Percentiles rank a stretch among this genome's conserved stretches.
Evolutionary conservation across 1,140 invertebrate genomes (phyloP).

Genomic region (Drosophila bocqueti): DNA sequence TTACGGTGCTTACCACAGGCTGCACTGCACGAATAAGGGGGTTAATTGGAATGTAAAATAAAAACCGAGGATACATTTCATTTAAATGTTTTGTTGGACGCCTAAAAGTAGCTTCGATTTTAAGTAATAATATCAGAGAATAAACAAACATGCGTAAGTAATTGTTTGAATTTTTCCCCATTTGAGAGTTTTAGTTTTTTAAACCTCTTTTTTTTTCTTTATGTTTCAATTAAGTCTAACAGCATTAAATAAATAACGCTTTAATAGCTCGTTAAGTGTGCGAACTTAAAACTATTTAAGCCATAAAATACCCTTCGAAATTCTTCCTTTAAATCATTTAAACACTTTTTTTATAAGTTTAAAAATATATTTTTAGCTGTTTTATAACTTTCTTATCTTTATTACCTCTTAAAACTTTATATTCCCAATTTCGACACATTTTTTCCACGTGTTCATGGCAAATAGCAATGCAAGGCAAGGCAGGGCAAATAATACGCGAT

Average conservation of each 20-base stretch:
- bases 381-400: neutral
- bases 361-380: neutral
- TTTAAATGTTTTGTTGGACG: neutral
- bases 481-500: slow-evolving; percentile 71
- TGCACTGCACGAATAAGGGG: neutral
- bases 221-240: neutral
- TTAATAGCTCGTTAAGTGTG: neutral
- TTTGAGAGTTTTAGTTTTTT: too few species aligned
- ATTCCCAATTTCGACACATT: neutral
- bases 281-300: neutral
- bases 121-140: too few species aligned
- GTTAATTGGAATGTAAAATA: neutral
- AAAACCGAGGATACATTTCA: neutral
- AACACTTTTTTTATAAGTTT: too few species aligned
- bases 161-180: too few species aligned
- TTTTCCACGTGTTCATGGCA: slow-evolving; percentile 28
- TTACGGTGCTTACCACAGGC: slow-evolving; percentile 31
- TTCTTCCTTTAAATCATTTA: neutral
- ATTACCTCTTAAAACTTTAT: neutral
- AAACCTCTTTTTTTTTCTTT: too few species aligned
- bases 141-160: too few species aligned
- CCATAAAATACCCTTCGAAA: neutral
- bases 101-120: too few species aligned
- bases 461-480: slow-evolving; percentile 43
- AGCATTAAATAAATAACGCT: neutral